Base-by-base conservation (phyloP, 2,888 invertebrate species). In the Limnephilus lunatus region DNA sequence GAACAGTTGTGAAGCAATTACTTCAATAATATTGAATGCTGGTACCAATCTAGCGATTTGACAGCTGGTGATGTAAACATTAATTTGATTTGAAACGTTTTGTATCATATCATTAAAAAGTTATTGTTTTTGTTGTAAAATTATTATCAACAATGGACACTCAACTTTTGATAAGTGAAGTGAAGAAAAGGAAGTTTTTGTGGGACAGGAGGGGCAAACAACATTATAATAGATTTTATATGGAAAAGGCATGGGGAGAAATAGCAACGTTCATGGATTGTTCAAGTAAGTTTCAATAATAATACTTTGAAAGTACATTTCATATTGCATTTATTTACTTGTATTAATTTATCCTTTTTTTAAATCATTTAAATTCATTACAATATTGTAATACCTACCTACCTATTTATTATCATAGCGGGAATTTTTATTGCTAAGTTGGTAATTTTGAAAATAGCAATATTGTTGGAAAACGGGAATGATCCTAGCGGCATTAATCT, bases 201-300 rank as follows among this genome's bases (percentile, higher is more conserved):
- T 92, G 92, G 92, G 92, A 92, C 81, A 90, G 81, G 32, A 90
- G 35, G 31, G 83, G 83, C 15, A 92, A 90, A 80, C 87, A 82
- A 12, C 90, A 92, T 31, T 90, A 92, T 32, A 92, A 92, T 83
- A 90, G 90, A 39, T 82, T 68, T 80, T 87, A 90, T 87, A n/a
- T 92, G 32, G 68, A 90, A 35, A 92, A 92, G 44, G 82, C 92
- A 19, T 92, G 92, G 92, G 81, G 53, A 12, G 92, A 92, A 35
- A 80, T 92, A 19, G 90, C 92, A n/a, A 82, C 32, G 15, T 48
- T 92, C 35, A 90, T 92, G 90, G 92, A 92, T 31, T 92, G 92
- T 80, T 92, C 92, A n/a, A 90, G 92, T 92, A 31, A 90, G 92
- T 89, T 3, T 32, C 31, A 53, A 30, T 86, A n/a, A 39, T 31